Conservation (phyloP, 2,888 invertebrate species). For the Hirtodrosophila trivittata region DNA sequence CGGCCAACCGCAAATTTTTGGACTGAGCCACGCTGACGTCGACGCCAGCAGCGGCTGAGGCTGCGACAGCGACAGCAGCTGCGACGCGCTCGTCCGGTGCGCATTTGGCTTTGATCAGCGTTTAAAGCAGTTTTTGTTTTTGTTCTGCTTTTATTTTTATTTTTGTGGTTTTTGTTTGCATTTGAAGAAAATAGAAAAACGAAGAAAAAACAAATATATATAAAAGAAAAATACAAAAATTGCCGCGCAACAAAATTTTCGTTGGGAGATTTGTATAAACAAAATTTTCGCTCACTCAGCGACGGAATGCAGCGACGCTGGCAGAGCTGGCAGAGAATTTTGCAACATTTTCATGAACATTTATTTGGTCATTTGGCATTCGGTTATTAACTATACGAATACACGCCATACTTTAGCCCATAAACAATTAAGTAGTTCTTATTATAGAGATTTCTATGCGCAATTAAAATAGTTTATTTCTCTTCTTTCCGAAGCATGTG, state of each 20-base stretch:
- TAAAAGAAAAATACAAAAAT: neutral
- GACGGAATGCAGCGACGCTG: slow-evolving; percentile 27
- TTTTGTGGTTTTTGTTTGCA: slow-evolving; percentile 53
- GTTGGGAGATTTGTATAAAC: slow-evolving; percentile 65
- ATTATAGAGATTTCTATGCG: neutral
- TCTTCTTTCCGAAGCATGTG: no score
- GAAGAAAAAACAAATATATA: slow-evolving; percentile 20
- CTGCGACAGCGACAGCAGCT: slow-evolving; percentile 10
- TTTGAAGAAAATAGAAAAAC: slow-evolving; percentile 31
- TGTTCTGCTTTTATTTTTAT: slow-evolving; percentile 12
- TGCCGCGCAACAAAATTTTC: slow-evolving; percentile 14
- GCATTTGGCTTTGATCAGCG: slow-evolving; percentile 72
- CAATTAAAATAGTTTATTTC: slow-evolving; percentile 1
- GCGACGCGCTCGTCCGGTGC: slow-evolving; percentile 63
- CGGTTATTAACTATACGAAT: slow-evolving; percentile 13
- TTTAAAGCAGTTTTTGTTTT: slow-evolving; percentile 20
- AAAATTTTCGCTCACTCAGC: slow-evolving; percentile 30
- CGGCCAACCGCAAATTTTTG: slow-evolving; percentile 40
- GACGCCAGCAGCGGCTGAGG: slow-evolving; percentile 1
- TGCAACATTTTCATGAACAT: slow-evolving; percentile 30
- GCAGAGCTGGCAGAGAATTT: slow-evolving; percentile 27
- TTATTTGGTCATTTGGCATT: slow-evolving; percentile 31
- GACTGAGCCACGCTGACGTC: slow-evolving; percentile 1
- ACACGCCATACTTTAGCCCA: neutral
- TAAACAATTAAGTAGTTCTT: slow-evolving; percentile 5